Base-by-base conservation (phyloP, 2,888 invertebrate species). In the Brenthis daphne region DNA sequence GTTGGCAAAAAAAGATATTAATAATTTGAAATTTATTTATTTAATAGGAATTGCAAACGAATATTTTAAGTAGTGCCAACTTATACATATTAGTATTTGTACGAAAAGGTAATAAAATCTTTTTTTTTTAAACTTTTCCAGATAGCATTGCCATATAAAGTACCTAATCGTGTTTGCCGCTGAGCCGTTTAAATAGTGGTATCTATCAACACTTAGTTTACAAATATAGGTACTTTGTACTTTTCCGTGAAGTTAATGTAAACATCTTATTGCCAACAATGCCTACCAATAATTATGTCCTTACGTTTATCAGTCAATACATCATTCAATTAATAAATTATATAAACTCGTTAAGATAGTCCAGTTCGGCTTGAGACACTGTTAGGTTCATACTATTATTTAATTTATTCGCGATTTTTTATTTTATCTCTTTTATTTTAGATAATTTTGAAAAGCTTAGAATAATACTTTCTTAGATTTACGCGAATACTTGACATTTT, bases 201-300 rank as follows among this genome's bases (percentile, higher is more conserved):
- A 57, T 47, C 24, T 60, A 60, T 55, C 60, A 43, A 66, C 58
- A 60, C 48, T 68, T 58, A 67, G 68, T 68, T 60, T 57, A 67
- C 66, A 69, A 73, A 64, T 67, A 74, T 71, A 72, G 70, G 76
- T 77, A 74, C 50, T 74, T 72, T 69, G 77, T 76, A 75, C 43
- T 76, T 76, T 78, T 75, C 77, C 75, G 68, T 71, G 64, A 72
- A 68, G 57, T 71, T 67, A 66, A 64, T 73, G 66, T 75, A 57
- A 69, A 73, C 64, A 68, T 58, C 16, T 68, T 58, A 56, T 64
- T 67, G 65, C 64, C 51, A 70, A 71, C 67, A 64, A 68, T 66
- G 54, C 47, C 64, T 60, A 67, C 53, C 55, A 72, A 14, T 57
- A 67, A 53, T 68, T 67, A 43, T 54, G n/a, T 64, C 69, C 73